phyloP scores from a whole-genome alignment of 2,797 vertebrate species.

The Atherinosoma microstoma region DNA sequence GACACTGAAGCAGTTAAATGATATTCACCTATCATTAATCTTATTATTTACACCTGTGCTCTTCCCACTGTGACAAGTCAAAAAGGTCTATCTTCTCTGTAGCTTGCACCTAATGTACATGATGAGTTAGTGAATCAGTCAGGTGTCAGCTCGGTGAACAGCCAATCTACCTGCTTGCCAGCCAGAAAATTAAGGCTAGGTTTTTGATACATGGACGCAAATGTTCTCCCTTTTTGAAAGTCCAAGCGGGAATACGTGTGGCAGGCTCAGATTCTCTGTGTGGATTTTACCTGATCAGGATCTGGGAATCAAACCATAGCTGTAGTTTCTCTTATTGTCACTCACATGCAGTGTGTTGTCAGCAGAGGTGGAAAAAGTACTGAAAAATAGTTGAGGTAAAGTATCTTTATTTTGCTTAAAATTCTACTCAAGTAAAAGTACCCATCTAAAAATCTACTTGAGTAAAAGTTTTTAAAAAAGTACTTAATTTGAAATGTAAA shows the following conservation, averaged over 20 bases:
- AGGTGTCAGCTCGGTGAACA: neutral
- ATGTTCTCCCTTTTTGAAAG: neutral
- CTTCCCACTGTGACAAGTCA: conserved; percentile 2
- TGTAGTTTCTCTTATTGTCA: too few species aligned
- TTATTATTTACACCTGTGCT: neutral
- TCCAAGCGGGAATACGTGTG: neutral
- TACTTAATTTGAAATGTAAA: too few species aligned
- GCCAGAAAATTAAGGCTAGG: neutral
- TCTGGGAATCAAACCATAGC: neutral
- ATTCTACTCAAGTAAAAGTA: too few species aligned
- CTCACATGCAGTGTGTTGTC: too few species aligned
- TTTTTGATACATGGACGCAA: neutral
- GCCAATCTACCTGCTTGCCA: neutral
- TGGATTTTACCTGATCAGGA: neutral
- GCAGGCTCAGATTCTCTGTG: neutral
- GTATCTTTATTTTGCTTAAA: too few species aligned
- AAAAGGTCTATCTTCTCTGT: neutral
- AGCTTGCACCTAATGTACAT: neutral
- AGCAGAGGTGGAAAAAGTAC: too few species aligned
- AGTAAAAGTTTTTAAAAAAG: too few species aligned
- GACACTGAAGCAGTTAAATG: neutral
- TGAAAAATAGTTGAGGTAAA: too few species aligned
- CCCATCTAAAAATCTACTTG: too few species aligned
- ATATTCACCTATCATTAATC: conserved; percentile 6
- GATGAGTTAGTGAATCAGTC: neutral